Conservation (phyloP, 2,113 vertebrate species). For the Ammospiza nelsoni region DNA sequence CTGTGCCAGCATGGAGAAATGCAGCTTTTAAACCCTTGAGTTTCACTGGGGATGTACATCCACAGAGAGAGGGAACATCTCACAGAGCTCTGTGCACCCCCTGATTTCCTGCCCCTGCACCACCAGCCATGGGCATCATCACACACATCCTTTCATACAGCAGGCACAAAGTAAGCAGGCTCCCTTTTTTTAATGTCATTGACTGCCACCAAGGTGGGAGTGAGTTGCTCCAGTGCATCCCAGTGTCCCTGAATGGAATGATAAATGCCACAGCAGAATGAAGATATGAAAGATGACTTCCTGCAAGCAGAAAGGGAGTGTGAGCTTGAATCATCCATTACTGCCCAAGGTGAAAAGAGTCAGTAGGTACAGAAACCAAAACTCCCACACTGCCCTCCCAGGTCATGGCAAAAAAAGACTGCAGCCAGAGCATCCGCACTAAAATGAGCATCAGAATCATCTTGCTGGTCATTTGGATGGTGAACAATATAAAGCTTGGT, state of each 20-base stretch:
- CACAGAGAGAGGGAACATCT: neutral
- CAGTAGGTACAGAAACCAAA: neutral
- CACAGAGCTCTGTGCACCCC: neutral
- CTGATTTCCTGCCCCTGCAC: neutral
- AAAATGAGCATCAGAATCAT: neutral
- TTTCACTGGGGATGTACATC: neutral
- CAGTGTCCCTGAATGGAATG: neutral
- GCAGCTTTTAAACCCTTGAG: neutral
- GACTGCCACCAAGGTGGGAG: rapidly evolving
- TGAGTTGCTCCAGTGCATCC: neutral
- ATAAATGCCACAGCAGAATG: neutral
- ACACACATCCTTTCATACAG: neutral
- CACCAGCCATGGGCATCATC: neutral
- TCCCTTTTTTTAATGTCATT: neutral
- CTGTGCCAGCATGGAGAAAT: rapidly evolving
- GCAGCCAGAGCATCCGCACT: neutral
- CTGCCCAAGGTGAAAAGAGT: neutral
- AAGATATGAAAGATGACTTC: neutral
- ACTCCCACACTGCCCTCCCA: neutral
- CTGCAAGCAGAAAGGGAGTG: neutral
- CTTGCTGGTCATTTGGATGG: neutral
- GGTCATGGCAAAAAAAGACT: neutral
- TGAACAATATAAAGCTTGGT: neutral
- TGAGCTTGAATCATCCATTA: neutral
- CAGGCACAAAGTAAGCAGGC: neutral